A percentile compares a stretch with the other conserved stretches of the same genome.
Evolutionary conservation across 1,140 invertebrate genomes (phyloP).

Genomic region (Halictus rubicundus): DNA sequence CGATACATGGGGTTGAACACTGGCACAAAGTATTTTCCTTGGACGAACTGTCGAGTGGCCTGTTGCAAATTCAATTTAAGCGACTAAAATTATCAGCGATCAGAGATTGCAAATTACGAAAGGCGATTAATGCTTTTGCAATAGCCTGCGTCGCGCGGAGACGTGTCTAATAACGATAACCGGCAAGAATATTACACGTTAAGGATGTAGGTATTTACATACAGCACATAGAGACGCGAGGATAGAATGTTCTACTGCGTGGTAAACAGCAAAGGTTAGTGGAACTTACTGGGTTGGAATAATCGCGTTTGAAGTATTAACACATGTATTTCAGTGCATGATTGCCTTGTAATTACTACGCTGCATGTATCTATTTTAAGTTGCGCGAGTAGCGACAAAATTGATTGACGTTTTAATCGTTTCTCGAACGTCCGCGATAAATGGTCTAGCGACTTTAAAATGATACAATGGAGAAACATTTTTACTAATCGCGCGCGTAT

Average conservation of each 20-base stretch:
- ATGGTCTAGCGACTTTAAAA: too few relatives aligned
- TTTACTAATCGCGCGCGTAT: too few relatives aligned
- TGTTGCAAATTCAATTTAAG: too few relatives aligned
- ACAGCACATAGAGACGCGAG: neutral
- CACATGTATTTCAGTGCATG: slow-evolving; percentile 21
- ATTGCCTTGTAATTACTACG: slow-evolving; percentile 24
- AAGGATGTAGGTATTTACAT: slow-evolving; percentile 6
- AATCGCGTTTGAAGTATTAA: slow-evolving; percentile 30
- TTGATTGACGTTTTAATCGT: neutral
- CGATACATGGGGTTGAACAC: too few relatives aligned
- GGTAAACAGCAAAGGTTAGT: slow-evolving; percentile 20
- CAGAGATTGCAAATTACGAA: too few relatives aligned
- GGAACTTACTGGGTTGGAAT: slow-evolving; percentile 24
- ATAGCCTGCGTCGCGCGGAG: too few relatives aligned
- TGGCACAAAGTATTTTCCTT: too few relatives aligned
- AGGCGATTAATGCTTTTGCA: too few relatives aligned
- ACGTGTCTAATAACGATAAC: neutral
- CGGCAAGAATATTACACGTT: neutral
- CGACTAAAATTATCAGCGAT: too few relatives aligned
- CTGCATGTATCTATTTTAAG: slow-evolving; percentile 13
- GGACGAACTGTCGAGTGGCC: too few relatives aligned
- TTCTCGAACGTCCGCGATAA: too few relatives aligned
- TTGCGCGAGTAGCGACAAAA: neutral
- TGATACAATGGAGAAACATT: too few relatives aligned
- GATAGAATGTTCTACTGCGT: neutral